Conservation (phyloP, 1,140 invertebrate genomes). For the Drosophila aff. region DNA sequence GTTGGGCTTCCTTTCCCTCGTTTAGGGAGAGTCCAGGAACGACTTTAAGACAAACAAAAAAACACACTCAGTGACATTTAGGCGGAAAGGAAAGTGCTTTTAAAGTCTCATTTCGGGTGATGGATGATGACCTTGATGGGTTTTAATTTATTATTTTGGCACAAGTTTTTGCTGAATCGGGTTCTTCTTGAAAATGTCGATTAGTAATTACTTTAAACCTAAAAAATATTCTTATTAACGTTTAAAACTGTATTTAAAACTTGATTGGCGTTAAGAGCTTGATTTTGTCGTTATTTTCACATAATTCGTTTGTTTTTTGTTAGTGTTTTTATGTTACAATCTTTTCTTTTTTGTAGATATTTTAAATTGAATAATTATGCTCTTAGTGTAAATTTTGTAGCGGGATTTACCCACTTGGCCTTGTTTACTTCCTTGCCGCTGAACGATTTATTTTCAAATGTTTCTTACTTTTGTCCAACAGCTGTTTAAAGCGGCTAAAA, state of each 20-base stretch:
- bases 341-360: background rate
- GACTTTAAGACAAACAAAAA: conserved; percentile 35
- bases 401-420: background rate
- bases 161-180: background rate
- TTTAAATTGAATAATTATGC: background rate
- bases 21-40: conserved; percentile 12
- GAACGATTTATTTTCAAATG: conserved; percentile 80
- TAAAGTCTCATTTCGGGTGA: conserved; percentile 39
- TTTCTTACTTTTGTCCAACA: conserved; percentile 42
- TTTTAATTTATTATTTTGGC: conserved; percentile 1
- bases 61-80: conserved; percentile 23
- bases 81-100: conserved; percentile 27
- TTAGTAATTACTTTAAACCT: background rate
- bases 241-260: background rate
- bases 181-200: background rate
- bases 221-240: background rate
- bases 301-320: background rate
- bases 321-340: background rate
- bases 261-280: background rate
- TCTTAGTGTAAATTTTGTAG: background rate
- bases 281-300: background rate
- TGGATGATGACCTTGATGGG: conserved; percentile 38
- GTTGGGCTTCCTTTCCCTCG: conserved; percentile 7
- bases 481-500: conserved; percentile 45
- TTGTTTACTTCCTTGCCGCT: conserved; percentile 65